Evolutionary conservation across 2,888 invertebrate species (phyloP).

Genomic region (Sarcophaga variegata): DNA sequence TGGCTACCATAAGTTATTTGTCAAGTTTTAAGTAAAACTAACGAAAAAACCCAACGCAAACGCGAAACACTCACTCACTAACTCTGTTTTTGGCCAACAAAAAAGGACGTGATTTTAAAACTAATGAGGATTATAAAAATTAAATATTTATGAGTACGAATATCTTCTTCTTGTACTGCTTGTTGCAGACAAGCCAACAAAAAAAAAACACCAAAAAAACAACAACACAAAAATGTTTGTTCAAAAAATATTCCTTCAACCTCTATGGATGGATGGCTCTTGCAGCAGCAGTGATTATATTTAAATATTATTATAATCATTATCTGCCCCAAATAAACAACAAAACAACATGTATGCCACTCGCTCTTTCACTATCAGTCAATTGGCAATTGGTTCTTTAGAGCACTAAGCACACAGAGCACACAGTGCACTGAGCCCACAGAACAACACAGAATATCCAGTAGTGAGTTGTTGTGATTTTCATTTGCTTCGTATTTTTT

Average conservation of each 20-base stretch:
- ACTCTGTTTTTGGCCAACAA: conserved; percentile 59
- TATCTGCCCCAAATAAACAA: conserved; percentile 51
- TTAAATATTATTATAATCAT: conserved; percentile 67
- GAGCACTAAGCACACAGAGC: too few relatives aligned
- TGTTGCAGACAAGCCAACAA: not conserved
- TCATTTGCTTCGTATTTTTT: not conserved
- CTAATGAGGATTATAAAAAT: conserved; percentile 70
- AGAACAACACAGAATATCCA: not conserved
- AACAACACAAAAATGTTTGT: not conserved
- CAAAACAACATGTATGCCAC: conserved; percentile 41
- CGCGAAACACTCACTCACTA: conserved; percentile 33
- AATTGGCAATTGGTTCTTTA: not conserved
- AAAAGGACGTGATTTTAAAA: conserved; percentile 68
- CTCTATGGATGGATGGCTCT: not conserved
- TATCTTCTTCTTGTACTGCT: not conserved
- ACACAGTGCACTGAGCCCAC: too few relatives aligned
- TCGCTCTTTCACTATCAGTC: conserved; percentile 27
- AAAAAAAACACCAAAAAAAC: not conserved
- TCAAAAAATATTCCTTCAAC: not conserved
- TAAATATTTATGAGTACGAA: conserved; percentile 60
- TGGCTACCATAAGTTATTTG: conserved; percentile 65
- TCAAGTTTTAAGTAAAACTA: conserved; percentile 61
- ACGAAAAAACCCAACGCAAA: conserved; percentile 36
- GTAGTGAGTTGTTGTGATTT: conserved; percentile 26
- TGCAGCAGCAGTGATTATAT: conserved; percentile 33